These are phyloP conservation scores for Silvanus unidentatus DNA, from an alignment of 2,888 invertebrate species.

Conservation along the genomic window DNA sequence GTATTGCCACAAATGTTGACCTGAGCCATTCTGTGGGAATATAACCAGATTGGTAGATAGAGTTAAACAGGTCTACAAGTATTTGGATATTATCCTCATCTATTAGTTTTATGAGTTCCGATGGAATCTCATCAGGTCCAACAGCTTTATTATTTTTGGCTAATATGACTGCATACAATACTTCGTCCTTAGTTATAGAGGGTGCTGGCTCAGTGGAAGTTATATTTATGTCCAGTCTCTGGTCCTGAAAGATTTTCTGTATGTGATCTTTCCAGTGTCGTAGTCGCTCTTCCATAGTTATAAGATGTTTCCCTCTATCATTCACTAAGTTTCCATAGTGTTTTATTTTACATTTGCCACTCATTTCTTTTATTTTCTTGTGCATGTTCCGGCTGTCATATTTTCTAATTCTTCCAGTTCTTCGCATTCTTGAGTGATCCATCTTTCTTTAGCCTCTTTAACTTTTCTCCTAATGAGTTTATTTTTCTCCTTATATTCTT, in stretches of 20 bases:
- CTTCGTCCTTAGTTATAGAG: slow-evolving; percentile 8
- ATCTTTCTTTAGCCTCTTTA: background rate
- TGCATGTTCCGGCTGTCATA: too few relatives aligned
- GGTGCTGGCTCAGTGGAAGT: too few relatives aligned
- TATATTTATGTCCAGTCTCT: too few relatives aligned
- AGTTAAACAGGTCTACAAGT: slow-evolving; percentile 13
- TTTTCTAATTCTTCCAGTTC: too few relatives aligned
- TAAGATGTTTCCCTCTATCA: too few relatives aligned
- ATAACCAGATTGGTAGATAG: slow-evolving; percentile 11
- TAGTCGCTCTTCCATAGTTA: too few relatives aligned
- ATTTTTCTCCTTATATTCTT: background rate
- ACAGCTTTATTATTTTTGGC: slow-evolving; percentile 15
- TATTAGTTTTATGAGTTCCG: slow-evolving; percentile 16
- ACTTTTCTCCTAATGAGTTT: background rate
- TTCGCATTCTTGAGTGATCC: background rate
- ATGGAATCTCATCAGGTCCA: slow-evolving; percentile 10
- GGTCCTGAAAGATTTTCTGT: too few relatives aligned
- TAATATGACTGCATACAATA: slow-evolving; percentile 12
- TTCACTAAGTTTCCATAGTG: too few relatives aligned
- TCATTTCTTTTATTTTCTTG: too few relatives aligned
- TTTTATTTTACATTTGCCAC: too few relatives aligned
- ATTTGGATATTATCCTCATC: slow-evolving; percentile 13
- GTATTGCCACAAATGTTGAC: slow-evolving; percentile 14
- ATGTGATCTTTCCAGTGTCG: too few relatives aligned
- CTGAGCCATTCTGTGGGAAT: slow-evolving; percentile 11